Conservation (phyloP, 2,888 invertebrate species). For the Neoitamus cyanurus region DNA sequence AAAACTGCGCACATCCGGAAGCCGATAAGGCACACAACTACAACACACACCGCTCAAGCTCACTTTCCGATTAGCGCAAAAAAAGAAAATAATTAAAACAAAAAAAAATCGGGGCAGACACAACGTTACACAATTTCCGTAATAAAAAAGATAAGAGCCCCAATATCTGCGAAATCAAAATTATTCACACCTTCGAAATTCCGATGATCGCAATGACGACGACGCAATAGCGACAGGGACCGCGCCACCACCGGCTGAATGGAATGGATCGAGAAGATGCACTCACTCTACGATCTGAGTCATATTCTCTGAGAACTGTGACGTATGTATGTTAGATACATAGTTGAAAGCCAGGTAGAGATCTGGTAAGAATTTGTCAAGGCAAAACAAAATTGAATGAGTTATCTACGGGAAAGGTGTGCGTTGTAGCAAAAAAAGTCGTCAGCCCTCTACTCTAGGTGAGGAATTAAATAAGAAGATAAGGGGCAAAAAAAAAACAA, state of each 20-base stretch:
- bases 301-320: not conserved
- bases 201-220: not conserved
- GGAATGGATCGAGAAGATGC: not conserved
- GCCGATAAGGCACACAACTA: not conserved
- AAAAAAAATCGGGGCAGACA: not conserved
- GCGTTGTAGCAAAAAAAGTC: not conserved
- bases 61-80: not conserved
- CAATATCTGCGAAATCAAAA: not conserved
- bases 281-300: not conserved
- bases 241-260: not conserved
- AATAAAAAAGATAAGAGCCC: not conserved
- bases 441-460: not conserved
- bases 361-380: not conserved
- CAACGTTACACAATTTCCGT: not conserved
- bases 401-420: not conserved
- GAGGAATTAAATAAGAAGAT: not conserved
- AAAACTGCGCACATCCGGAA: not conserved
- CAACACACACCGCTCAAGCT: not conserved
- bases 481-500: not conserved
- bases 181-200: not conserved
- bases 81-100: not conserved
- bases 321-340: no score
- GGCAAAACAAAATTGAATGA: not conserved
- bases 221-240: not conserved
- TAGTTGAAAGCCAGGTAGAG: not conserved